Percentiles rank a stretch among this genome's conserved stretches.
These are phyloP conservation scores for Holacanthus passer DNA, from an alignment of 2,113 vertebrate species.

Conservation along the genomic window DNA sequence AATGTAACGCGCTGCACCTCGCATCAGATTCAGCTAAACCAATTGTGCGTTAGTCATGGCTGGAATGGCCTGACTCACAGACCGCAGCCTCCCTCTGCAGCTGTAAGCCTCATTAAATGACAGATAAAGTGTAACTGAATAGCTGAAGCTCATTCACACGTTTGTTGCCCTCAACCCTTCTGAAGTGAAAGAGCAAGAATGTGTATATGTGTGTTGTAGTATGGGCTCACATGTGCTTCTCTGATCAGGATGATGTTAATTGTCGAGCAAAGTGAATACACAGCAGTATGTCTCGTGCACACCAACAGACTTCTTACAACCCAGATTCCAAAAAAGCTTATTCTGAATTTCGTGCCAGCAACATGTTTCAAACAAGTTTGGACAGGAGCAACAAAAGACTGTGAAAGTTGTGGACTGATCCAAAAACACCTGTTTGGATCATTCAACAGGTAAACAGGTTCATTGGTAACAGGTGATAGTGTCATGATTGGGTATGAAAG, in stretches of 20 bases:
- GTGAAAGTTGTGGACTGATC: too few relatives aligned
- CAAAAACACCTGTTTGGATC: too few relatives aligned
- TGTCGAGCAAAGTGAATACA: neutral
- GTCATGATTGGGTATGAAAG: too few relatives aligned
- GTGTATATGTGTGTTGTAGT: neutral
- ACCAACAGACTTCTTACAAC: neutral
- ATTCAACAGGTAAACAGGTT: too few relatives aligned
- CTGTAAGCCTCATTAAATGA: slow-evolving; percentile 16
- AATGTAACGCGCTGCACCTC: slow-evolving; percentile 1
- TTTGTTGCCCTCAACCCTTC: neutral
- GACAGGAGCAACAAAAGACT: too few relatives aligned
- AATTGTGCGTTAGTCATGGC: slow-evolving; percentile 13
- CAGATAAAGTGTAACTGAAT: neutral
- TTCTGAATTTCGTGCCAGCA: too few relatives aligned
- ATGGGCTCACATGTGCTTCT: too few relatives aligned
- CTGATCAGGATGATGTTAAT: neutral
- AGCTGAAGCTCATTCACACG: neutral
- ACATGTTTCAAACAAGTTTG: too few relatives aligned
- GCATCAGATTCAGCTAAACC: slow-evolving; percentile 24
- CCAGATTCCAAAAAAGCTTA: too few relatives aligned
- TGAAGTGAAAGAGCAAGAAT: neutral
- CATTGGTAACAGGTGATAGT: too few relatives aligned
- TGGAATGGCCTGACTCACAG: slow-evolving; percentile 9
- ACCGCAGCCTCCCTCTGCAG: slow-evolving; percentile 1
- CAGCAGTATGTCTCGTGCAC: neutral